Evolutionary conservation across 2,888 invertebrate species (phyloP).

Genomic region (Lithophane semibrunnea): DNA sequence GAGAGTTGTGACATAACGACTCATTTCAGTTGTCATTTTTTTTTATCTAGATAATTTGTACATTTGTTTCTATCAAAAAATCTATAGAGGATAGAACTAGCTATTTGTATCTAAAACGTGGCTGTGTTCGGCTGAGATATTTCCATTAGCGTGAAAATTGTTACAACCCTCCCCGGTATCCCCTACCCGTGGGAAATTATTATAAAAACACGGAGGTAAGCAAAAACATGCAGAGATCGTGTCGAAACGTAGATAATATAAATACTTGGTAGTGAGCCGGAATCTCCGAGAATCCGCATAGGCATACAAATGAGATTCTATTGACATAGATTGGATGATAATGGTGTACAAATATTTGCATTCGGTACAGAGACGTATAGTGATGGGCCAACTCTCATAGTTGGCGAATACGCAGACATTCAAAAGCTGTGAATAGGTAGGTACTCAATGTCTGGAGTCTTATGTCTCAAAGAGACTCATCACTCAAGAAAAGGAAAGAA

Average conservation of each 20-base stretch:
- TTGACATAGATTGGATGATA: slow-evolving; percentile 69
- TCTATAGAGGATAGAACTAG: too few relatives aligned
- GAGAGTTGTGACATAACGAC: not conserved
- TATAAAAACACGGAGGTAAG: slow-evolving; percentile 75
- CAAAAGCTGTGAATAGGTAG: not conserved
- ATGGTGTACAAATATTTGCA: slow-evolving; percentile 69
- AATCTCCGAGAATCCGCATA: slow-evolving; percentile 84
- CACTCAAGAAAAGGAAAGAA: not conserved
- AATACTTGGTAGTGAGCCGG: slow-evolving; percentile 82
- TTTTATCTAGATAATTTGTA: not conserved
- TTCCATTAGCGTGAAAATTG: not conserved
- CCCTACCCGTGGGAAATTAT: slow-evolving; percentile 83
- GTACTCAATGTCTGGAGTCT: not conserved
- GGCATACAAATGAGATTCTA: slow-evolving; percentile 71
- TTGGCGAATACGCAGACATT: not conserved
- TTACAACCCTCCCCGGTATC: not conserved
- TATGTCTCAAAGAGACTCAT: not conserved
- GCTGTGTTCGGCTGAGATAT: not conserved
- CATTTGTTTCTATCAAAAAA: not conserved
- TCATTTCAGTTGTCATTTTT: not conserved
- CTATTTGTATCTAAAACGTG: not conserved
- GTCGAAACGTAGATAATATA: slow-evolving; percentile 74
- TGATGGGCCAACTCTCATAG: not conserved
- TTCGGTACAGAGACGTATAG: slow-evolving; percentile 34
- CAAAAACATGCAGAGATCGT: slow-evolving; percentile 77